phyloP scores from a whole-genome alignment of 1,140 invertebrate species.

The Thalassaphorura encarpata region DNA sequence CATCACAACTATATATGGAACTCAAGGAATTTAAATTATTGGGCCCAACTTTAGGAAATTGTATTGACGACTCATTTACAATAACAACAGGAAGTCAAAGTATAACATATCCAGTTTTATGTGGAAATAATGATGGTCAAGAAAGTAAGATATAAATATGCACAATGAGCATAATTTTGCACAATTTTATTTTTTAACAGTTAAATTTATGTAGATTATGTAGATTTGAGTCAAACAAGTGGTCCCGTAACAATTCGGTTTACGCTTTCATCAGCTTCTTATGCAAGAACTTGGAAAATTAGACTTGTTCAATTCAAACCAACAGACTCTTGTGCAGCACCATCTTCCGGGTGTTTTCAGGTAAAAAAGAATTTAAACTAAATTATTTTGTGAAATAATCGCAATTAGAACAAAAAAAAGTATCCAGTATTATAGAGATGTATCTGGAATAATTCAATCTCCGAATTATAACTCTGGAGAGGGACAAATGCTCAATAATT shows the following conservation, averaged over 20 bases:
- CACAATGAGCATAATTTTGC: too few relatives aligned
- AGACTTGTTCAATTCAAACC: conserved; percentile 47
- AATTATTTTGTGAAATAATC: too few relatives aligned
- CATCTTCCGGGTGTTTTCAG: conserved; percentile 45
- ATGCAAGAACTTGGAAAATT: conserved; percentile 46
- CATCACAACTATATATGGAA: conserved; percentile 24
- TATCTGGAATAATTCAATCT: conserved; percentile 7
- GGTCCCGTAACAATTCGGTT: conserved; percentile 5
- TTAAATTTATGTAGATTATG: conserved; percentile 1
- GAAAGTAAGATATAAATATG: too few relatives aligned
- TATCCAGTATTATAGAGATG: conserved; percentile 21
- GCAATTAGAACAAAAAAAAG: too few relatives aligned
- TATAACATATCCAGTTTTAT: conserved; percentile 16
- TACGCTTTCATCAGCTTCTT: not conserved
- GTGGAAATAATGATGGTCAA: conserved; percentile 25
- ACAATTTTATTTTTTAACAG: too few relatives aligned
- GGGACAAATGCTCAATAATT: conserved; percentile 19
- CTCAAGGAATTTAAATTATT: conserved; percentile 16
- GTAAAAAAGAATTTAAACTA: too few relatives aligned
- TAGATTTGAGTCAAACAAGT: not conserved
- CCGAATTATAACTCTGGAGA: conserved; percentile 19
- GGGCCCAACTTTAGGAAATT: conserved; percentile 18
- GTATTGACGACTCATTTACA: conserved; percentile 22
- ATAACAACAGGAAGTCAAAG: not conserved
- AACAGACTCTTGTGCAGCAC: conserved; percentile 42